Conservation (phyloP, 2,888 invertebrate species). For the Aleiodes alternator region DNA sequence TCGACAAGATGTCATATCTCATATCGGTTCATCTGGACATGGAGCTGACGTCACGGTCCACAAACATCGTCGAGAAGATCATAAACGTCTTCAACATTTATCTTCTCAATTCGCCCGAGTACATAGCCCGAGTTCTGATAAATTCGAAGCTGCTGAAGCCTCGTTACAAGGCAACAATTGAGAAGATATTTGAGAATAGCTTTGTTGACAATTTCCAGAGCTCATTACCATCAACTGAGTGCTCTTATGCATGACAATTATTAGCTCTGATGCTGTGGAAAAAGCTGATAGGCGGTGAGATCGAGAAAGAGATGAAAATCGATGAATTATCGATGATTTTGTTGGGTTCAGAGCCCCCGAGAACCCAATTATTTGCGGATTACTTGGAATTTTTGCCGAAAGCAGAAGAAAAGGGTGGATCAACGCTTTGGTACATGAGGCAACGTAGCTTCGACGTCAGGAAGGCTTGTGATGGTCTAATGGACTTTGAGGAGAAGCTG, state of each 20-base stretch:
- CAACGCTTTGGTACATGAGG: constrained; percentile 65
- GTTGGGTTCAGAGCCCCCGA: constrained; percentile 62
- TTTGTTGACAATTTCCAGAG: constrained; percentile 57
- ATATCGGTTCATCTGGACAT: constrained; percentile 73
- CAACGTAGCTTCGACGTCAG: constrained; percentile 63
- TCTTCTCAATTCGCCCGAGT: constrained; percentile 69
- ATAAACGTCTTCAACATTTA: constrained; percentile 66
- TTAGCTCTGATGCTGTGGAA: constrained; percentile 69
- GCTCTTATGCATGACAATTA: constrained; percentile 67
- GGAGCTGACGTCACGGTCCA: constrained; percentile 64
- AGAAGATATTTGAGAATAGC: constrained; percentile 66
- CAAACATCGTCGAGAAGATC: constrained; percentile 61
- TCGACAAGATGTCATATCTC: constrained; percentile 73
- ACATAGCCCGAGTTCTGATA: constrained; percentile 68
- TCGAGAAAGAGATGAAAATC: constrained; percentile 61
- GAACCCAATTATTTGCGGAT: constrained; percentile 16
- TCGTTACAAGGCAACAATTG: constrained; percentile 62
- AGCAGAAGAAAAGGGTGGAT: constrained; percentile 53
- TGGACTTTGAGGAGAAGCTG: constrained; percentile 58
- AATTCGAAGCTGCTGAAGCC: constrained; percentile 62
- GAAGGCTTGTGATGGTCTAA: constrained; percentile 61
- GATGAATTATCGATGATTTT: constrained; percentile 62
- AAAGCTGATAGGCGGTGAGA: constrained; percentile 59
- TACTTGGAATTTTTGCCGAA: constrained; percentile 34
- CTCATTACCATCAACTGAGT: constrained; percentile 55